Evolutionary conservation across 2,113 vertebrate species (phyloP).

Genomic region (Psilopogon haemacephalus): DNA sequence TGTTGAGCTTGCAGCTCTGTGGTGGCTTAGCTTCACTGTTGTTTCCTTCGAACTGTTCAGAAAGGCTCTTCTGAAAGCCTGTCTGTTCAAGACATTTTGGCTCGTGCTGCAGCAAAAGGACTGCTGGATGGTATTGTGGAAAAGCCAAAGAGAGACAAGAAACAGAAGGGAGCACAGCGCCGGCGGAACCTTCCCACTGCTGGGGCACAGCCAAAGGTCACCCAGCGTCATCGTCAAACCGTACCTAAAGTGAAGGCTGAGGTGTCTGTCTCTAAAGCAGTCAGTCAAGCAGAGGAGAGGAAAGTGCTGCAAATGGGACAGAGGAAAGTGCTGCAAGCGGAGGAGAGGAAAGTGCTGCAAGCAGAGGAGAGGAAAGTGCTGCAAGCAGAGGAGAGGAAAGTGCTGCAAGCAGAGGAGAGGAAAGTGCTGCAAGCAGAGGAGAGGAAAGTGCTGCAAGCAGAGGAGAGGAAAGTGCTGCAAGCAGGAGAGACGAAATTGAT

Average conservation of each 20-base stretch:
- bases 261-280: not conserved
- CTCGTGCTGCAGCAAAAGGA: constrained; percentile 77
- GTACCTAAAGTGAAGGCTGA: not conserved
- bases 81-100: constrained; percentile 74
- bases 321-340: too few species aligned
- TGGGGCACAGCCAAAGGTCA: constrained; percentile 30
- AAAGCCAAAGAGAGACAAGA: constrained; percentile 69
- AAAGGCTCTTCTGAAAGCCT: constrained; percentile 64
- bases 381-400: too few species aligned
- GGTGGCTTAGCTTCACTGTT: not conserved
- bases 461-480: too few species aligned
- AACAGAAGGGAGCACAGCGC: constrained; percentile 11
- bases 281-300: not conserved
- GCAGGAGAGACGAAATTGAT: too few species aligned
- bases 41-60: constrained; percentile 67
- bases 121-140: constrained; percentile 71
- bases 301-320: too few species aligned
- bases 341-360: too few species aligned
- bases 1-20: not conserved
- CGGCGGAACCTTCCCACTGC: not conserved
- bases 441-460: too few species aligned
- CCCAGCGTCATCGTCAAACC: constrained; percentile 48
- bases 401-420: too few species aligned
- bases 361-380: too few species aligned
- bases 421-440: too few species aligned